phyloP scores from a whole-genome alignment of 2,888 invertebrate species.

The Beris morrisii region DNA sequence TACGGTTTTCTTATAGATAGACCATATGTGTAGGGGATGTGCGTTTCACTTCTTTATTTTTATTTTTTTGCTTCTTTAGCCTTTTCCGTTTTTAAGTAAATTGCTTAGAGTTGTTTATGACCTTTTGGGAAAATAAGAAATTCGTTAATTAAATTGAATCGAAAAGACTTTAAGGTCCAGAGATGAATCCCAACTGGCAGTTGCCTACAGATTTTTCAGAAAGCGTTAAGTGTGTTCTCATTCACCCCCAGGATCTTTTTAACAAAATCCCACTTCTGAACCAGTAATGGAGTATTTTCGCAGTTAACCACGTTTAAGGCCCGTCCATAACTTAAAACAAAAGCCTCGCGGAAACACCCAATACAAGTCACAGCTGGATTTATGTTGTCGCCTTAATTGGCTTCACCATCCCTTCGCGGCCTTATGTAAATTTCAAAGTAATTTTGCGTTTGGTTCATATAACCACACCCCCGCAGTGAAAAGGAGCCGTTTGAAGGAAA shows the following conservation, averaged over 20 bases:
- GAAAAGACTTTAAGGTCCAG: too few species aligned
- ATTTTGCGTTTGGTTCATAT: conserved; percentile 6
- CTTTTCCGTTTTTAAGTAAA: conserved; percentile 4
- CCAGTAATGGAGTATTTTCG: too few species aligned
- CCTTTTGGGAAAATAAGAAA: too few species aligned
- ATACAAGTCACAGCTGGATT: conserved; percentile 56
- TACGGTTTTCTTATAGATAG: not conserved
- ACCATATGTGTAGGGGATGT: too few species aligned
- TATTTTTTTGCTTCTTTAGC: too few species aligned
- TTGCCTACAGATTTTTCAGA: too few species aligned
- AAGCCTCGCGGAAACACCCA: conserved; percentile 52
- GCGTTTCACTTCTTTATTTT: not conserved
- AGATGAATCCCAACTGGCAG: too few species aligned
- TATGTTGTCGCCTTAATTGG: conserved; percentile 57
- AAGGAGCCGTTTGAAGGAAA: conserved; percentile 8
- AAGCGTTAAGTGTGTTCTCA: too few species aligned
- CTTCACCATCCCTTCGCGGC: conserved; percentile 43
- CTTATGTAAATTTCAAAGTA: conserved; percentile 24
- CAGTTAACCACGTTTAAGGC: not conserved
- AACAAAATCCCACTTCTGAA: too few species aligned
- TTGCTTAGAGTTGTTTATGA: conserved; percentile 3
- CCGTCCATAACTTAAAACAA: conserved; percentile 36
- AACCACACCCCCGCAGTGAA: conserved; percentile 1
- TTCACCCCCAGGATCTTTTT: too few species aligned
- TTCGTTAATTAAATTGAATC: too few species aligned